Conservation (phyloP, 2,797 vertebrate genomes). For the Arctocebus calabarensis region DNA sequence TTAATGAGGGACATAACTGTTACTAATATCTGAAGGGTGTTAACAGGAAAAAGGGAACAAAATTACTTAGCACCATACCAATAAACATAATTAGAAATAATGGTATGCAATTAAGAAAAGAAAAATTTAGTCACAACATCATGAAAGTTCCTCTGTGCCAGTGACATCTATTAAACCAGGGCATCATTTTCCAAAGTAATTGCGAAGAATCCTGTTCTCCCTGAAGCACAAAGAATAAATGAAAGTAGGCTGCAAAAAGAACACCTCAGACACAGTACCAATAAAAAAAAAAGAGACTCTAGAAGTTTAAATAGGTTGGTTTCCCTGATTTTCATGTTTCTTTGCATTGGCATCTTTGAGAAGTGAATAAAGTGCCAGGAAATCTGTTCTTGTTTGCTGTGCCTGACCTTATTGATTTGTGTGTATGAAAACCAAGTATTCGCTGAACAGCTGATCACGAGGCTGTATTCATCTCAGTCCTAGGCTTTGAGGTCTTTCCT, state of each 20-base stretch:
- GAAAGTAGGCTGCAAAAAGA: constrained; percentile 51
- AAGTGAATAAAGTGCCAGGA: background rate
- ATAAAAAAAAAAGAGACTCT: background rate
- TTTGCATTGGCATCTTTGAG: background rate
- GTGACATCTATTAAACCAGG: constrained; percentile 70
- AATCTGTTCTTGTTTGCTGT: constrained; percentile 24
- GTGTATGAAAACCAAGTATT: background rate
- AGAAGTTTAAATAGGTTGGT: background rate
- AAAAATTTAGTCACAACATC: constrained; percentile 78
- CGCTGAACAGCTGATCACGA: background rate
- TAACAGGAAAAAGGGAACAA: constrained; percentile 69
- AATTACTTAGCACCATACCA: constrained; percentile 77
- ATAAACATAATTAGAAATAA: constrained; percentile 82
- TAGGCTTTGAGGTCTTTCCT: background rate
- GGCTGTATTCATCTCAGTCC: too few relatives aligned
- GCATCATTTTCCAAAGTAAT: constrained; percentile 2
- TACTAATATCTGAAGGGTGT: constrained; percentile 80
- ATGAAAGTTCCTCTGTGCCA: constrained; percentile 58
- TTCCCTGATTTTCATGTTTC: background rate
- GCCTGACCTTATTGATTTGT: background rate
- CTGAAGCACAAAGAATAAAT: constrained; percentile 41
- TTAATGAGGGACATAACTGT: constrained; percentile 74
- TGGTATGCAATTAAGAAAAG: constrained; percentile 80
- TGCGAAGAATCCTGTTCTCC: constrained; percentile 53
- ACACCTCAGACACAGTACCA: background rate